These are phyloP conservation scores for Euzophera pinguis DNA, from an alignment of 2,888 invertebrate genomes.

Conservation along the genomic window DNA sequence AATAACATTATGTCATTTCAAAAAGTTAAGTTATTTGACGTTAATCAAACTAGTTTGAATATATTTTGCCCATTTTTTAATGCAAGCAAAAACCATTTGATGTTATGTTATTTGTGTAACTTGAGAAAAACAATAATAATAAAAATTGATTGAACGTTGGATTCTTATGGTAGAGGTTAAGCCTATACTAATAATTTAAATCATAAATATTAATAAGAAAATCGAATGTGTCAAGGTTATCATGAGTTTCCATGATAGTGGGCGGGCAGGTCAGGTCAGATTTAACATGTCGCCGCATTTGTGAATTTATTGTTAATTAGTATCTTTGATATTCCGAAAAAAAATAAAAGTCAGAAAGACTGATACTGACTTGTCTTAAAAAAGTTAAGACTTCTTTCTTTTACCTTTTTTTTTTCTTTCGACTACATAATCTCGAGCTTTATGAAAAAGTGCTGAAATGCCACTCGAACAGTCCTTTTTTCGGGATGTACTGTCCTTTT, in stretches of 20 bases:
- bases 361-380: too few species aligned
- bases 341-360: too few species aligned
- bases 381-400: too few species aligned
- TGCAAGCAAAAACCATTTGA: not conserved
- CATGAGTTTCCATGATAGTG: not conserved
- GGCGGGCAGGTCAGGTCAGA: not conserved
- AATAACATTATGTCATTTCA: not conserved
- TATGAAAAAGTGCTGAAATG: too few species aligned
- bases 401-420: too few species aligned
- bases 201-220: conserved; percentile 1
- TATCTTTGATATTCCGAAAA: not conserved
- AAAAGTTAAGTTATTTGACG: not conserved
- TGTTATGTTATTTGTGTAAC: not conserved
- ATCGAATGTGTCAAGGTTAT: conserved; percentile 10
- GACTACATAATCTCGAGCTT: too few species aligned
- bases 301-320: not conserved
- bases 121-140: conserved; percentile 3
- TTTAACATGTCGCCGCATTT: not conserved
- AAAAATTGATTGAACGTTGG: conserved; percentile 1
- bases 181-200: not conserved
- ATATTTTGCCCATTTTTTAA: not conserved
- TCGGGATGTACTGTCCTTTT: too few species aligned
- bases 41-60: not conserved
- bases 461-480: too few species aligned
- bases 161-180: not conserved